phyloP scores from a whole-genome alignment of 2,113 vertebrate species.

The Copsychus sechellarum region DNA sequence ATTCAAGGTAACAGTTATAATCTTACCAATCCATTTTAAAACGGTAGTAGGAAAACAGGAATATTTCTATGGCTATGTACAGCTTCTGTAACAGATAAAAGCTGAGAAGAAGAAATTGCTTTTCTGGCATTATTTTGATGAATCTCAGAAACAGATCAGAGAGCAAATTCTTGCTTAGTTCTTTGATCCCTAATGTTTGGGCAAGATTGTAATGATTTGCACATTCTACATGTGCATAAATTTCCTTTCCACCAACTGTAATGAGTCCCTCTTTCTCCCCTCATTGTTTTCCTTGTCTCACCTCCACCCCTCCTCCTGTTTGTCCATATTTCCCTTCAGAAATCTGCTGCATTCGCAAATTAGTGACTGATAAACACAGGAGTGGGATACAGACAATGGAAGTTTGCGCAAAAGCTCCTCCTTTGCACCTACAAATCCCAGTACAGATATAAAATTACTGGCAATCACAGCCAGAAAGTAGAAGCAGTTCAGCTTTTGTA shows the following conservation, averaged over 20 bases:
- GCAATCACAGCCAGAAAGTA: neutral
- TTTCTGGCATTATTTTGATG: conserved; percentile 34
- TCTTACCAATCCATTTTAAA: neutral
- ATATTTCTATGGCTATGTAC: neutral
- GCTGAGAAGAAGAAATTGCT: neutral
- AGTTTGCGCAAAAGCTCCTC: conserved; percentile 18
- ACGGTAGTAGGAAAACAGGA: neutral
- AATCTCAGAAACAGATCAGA: conserved; percentile 2
- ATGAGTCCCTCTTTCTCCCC: neutral
- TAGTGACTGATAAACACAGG: neutral
- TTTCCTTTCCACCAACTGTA: neutral
- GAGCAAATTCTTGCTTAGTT: neutral
- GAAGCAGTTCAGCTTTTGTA: neutral
- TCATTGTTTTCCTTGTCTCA: neutral
- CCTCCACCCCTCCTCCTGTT: neutral
- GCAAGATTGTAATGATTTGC: conserved; percentile 6
- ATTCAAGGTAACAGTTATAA: neutral
- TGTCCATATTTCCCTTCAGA: neutral
- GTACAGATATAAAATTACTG: neutral
- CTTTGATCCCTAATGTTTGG: conserved; percentile 16
- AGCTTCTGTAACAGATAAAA: neutral
- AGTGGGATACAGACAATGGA: conserved; percentile 11
- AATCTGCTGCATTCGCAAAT: conserved; percentile 24
- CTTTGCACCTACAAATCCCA: conserved; percentile 13
- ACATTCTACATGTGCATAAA: conserved; percentile 2